Evolutionary conservation across 2,113 vertebrate genomes (phyloP), one percentile per base, ranked within the genome.

Genomic region (Solea solea): DNA sequence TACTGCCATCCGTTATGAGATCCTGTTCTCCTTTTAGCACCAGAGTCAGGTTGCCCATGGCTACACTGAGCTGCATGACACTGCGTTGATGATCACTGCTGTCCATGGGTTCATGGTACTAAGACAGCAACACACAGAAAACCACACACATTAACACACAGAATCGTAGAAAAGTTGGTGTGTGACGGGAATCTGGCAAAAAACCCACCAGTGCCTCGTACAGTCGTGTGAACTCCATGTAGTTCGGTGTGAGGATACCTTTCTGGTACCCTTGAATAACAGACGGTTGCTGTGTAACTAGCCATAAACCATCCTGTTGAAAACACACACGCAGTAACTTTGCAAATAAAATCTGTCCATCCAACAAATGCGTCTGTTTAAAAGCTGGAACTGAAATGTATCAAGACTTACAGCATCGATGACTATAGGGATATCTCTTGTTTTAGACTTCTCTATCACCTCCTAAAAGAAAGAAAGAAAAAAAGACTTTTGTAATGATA

Each of bases 221-320:
- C 0, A 99, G 93, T 56, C 98, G 93, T 66, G 91, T 94, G 79
- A 99, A 99, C 88, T 99, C 98, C 94, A 96, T 92, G 1, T 94
- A 92, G 89, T 99, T 99, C 15, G 98, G 98, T 3, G 98, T 99
- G 49, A 99, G 95, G 76, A 99, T 93, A 28, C 94, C 96, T 90
- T 94, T 94, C 68, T 88, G 94, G 89, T 98, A 98, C 12, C 95
- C 96, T 45, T 96, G 97, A 75, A 99, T 95, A 61, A 99, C 89
- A 70, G 95, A 94, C 3, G 96, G 97, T 45, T 96, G 94, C 86
- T 96, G 95, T 5, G 95, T 93, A 56, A 99, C 88, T 39, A 99
- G 94, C 97, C 97, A 99, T 77, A 99, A 92, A 76, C 97, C 98
- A 5, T 99, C 98, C 98, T 99, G 89, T 50, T 70, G 61, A 72